Evolutionary conservation across 2,113 vertebrate genomes (phyloP), one percentile per base, ranked within the genome.

Genomic region (Caranx ignobilis): DNA sequence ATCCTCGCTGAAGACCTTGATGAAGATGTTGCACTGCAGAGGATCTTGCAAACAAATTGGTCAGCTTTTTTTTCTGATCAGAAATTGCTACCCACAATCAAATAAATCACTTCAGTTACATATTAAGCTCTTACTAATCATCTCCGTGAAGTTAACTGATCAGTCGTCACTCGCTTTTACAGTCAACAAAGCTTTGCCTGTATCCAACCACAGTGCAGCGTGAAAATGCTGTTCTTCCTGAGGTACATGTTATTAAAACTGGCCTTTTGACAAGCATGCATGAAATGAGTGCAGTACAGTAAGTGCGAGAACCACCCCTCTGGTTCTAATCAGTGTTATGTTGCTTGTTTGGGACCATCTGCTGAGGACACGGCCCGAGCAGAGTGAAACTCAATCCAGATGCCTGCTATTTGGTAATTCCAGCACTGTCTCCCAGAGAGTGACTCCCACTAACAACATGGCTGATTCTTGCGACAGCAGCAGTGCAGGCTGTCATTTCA

Each of bases 261-360:
- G 89, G 79, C 75, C 71, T 62, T 79, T 63, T 87, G 88, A 89
- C 80, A 87, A 86, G 87, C 82, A 76, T 68, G 80, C 78, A 75
- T 75, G 79, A 83, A 89, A 88, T 64, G 48, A 71, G 77, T 34
- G 60, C 57, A 83, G 16, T 86, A 50, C 26, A 18, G 65, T n/a
- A 66, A 71, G 67, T 56, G 86, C 48, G 50, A 84, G 72, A 71
- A 45, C 79, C 32, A 15, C 80, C 81, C 84, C 81, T 92, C 90
- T 94, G 93, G 79, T 90, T 94, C 70, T 77, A 93, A 94, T 94
- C 89, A 93, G 70, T 19, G 63, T 34, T 47, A 70, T 65, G 62
- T 78, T 91, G 86, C 91, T 92, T 93, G 83, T 93, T 92, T 94
- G 88, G 79, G 81, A 65, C 89, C 88, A 90, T 91, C 90, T 92